Evolutionary conservation across 1,140 invertebrate species (phyloP).

Genomic region (Aphelinus atriplicis): DNA sequence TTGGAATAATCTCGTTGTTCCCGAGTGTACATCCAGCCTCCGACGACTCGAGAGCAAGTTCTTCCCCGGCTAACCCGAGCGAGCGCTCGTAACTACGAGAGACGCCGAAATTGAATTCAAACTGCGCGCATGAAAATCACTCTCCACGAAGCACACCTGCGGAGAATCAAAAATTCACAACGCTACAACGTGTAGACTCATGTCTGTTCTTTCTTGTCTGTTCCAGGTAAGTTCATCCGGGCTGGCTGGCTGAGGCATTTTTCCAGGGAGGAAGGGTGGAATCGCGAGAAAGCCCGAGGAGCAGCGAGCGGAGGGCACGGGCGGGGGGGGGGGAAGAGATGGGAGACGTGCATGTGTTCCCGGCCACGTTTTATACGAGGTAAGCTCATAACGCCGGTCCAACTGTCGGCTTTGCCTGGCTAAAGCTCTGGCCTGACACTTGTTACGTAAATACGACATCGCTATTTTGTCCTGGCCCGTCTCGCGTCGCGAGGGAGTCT

Average conservation of each 20-base stretch:
- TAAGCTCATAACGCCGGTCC: constrained; percentile 55
- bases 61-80: no score
- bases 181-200: no score
- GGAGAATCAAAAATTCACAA: no score
- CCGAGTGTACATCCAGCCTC: no score
- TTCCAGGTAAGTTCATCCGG: constrained; percentile 50
- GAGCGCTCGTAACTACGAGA: no score
- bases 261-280: constrained; percentile 32
- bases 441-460: constrained; percentile 59
- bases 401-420: constrained; percentile 54
- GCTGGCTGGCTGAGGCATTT: constrained; percentile 12
- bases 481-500: constrained; percentile 17
- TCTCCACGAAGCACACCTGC: no score
- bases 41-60: no score
- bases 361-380: constrained; percentile 40
- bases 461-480: constrained; percentile 47
- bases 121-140: no score
- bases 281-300: neutral
- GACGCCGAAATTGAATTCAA: no score
- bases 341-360: constrained; percentile 45
- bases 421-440: constrained; percentile 57
- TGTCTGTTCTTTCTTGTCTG: constrained; percentile 37
- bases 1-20: no score
- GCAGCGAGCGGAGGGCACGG: constrained; percentile 1
- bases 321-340: neutral